Conservation (phyloP, 2,888 invertebrate genomes). For the Macrosiphum euphorbiae region DNA sequence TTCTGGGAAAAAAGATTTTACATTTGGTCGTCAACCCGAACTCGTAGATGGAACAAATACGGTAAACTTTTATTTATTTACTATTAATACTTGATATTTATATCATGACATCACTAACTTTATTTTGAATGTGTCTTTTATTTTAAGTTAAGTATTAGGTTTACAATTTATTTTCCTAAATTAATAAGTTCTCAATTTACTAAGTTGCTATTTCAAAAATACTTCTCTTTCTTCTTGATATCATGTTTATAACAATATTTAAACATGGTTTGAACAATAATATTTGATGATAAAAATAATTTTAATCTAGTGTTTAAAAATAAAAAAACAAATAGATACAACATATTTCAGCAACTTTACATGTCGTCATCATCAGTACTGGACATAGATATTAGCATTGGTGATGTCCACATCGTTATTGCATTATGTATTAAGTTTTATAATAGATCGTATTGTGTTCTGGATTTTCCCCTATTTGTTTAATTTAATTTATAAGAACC, state of each 20-base stretch:
- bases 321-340: background rate
- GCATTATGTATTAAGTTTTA: background rate
- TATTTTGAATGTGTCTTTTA: background rate
- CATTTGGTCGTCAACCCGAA: conserved; percentile 95
- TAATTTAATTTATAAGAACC: background rate
- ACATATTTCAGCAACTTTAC: background rate
- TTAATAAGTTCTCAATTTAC: background rate
- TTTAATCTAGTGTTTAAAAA: background rate
- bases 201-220: background rate
- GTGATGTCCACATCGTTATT: conserved; percentile 15
- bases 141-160: background rate
- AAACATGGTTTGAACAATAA: background rate
- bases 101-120: background rate
- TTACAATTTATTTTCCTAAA: background rate
- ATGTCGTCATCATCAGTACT: conserved; percentile 31
- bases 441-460: background rate
- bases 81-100: background rate
- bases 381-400: conserved; percentile 35
- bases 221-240: background rate
- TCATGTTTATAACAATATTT: background rate
- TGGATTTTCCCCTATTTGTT: background rate
- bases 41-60: conserved; percentile 94
- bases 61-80: conserved; percentile 74
- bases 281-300: background rate
- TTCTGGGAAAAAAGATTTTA: conserved; percentile 96